These are phyloP conservation scores for Orchesella cincta DNA, from an alignment of 1,140 invertebrate species.

Conservation along the genomic window DNA sequence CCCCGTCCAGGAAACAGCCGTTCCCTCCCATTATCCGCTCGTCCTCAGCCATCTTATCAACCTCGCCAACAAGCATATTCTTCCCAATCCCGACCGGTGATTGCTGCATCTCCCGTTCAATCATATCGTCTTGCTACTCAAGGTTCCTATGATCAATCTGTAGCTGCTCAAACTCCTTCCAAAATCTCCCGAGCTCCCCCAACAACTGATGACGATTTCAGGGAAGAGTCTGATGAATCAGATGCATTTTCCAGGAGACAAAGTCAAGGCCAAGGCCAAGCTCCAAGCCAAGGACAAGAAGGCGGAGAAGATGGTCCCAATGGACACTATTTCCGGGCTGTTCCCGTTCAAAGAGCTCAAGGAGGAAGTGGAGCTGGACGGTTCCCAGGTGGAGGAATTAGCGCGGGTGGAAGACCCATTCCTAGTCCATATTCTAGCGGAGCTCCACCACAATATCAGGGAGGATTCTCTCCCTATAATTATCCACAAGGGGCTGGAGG, in stretches of 20 bases:
- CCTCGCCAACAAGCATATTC: background rate
- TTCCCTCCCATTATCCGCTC: background rate
- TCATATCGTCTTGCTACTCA: background rate
- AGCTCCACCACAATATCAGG: background rate
- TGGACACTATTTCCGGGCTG: slow-evolving; percentile 7
- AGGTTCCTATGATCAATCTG: background rate
- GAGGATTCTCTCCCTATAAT: background rate
- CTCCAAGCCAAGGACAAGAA: background rate
- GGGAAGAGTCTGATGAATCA: background rate
- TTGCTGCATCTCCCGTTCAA: background rate
- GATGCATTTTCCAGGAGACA: background rate
- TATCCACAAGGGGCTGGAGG: background rate
- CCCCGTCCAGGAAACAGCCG: background rate
- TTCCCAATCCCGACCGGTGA: background rate
- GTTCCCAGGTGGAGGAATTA: slow-evolving; percentile 6
- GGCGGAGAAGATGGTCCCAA: background rate
- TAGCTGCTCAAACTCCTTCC: background rate
- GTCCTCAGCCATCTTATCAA: background rate
- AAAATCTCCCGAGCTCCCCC: background rate
- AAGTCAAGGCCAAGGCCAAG: background rate
- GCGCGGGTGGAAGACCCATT: background rate
- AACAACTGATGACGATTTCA: slow-evolving; percentile 12
- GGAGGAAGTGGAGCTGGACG: background rate
- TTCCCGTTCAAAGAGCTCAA: background rate
- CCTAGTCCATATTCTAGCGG: background rate